These are phyloP conservation scores for Cydia pomonella DNA, from an alignment of 1,140 invertebrate genomes.

Conservation along the genomic window DNA sequence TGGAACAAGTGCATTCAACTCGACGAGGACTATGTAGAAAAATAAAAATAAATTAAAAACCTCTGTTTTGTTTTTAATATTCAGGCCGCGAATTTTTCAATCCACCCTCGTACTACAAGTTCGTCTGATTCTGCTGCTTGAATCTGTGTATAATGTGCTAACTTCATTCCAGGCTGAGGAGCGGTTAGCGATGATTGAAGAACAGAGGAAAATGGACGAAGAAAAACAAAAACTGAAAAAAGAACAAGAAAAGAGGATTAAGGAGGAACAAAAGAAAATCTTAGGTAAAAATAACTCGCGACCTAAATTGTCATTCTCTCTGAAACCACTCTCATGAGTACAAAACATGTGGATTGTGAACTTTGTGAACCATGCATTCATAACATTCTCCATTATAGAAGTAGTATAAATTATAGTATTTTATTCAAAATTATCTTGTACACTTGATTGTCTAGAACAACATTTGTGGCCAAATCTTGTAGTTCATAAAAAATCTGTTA, in stretches of 20 bases:
- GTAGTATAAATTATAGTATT: conserved; percentile 22
- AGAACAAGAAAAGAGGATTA: conserved; percentile 94
- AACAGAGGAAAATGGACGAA: conserved; percentile 97
- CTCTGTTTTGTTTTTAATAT: too few relatives aligned
- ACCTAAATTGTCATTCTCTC: conserved; percentile 95
- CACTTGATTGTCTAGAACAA: neutral
- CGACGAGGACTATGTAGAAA: too few relatives aligned
- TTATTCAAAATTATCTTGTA: conserved; percentile 17
- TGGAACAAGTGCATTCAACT: too few relatives aligned
- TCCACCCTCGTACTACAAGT: too few relatives aligned
- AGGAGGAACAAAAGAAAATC: conserved; percentile 98
- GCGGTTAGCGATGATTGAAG: conserved; percentile 96
- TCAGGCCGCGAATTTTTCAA: too few relatives aligned
- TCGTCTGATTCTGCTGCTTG: neutral
- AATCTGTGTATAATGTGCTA: conserved; percentile 32
- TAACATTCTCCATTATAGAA: neutral
- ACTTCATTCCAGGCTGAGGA: conserved; percentile 92
- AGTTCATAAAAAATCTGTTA: too few relatives aligned
- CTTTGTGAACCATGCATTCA: conserved; percentile 35
- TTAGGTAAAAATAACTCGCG: conserved; percentile 98
- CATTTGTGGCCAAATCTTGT: conserved; percentile 17
- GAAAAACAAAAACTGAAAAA: conserved; percentile 95
- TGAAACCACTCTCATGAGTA: conserved; percentile 89
- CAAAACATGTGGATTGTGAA: conserved; percentile 33
- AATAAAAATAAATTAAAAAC: too few relatives aligned